Evolutionary conservation across 2,113 vertebrate species (phyloP).

Genomic region (Dipodomys merriami): DNA sequence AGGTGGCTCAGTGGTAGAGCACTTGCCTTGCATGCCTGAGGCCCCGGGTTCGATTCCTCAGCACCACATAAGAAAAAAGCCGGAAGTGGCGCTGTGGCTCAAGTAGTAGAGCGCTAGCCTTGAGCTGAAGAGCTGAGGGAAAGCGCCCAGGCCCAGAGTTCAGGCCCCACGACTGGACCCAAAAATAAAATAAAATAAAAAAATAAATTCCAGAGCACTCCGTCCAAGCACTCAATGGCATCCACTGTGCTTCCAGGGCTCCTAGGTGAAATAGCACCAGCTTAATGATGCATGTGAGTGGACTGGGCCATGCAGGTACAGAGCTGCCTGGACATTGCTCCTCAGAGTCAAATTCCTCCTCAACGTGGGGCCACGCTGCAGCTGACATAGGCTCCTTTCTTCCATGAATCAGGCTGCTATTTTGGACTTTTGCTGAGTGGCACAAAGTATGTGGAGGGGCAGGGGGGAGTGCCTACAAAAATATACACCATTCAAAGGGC

Average conservation of each 20-base stretch:
- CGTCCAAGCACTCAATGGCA: background rate
- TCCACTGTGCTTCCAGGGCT: background rate
- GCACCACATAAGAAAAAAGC: no score
- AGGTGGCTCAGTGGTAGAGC: no score
- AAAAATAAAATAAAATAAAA: no score
- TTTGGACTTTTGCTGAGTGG: background rate
- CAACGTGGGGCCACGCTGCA: background rate
- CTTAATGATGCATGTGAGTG: accelerated
- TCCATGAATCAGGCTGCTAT: background rate
- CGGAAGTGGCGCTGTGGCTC: no score
- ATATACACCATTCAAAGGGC: background rate
- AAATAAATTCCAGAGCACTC: background rate
- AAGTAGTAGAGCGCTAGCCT: no score
- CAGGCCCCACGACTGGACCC: no score
- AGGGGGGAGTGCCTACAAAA: background rate
- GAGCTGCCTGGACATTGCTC: background rate
- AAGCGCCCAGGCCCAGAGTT: no score
- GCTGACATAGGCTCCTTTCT: background rate
- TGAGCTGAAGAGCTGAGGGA: no score
- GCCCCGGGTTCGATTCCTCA: no score
- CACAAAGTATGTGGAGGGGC: background rate
- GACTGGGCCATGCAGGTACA: accelerated
- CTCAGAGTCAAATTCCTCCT: background rate
- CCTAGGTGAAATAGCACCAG: accelerated
- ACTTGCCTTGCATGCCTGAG: no score